A percentile compares a stretch with the other conserved stretches of the same genome.
Evolutionary conservation across 2,888 invertebrate species (phyloP).

Genomic region (Sesia bembeciformis): DNA sequence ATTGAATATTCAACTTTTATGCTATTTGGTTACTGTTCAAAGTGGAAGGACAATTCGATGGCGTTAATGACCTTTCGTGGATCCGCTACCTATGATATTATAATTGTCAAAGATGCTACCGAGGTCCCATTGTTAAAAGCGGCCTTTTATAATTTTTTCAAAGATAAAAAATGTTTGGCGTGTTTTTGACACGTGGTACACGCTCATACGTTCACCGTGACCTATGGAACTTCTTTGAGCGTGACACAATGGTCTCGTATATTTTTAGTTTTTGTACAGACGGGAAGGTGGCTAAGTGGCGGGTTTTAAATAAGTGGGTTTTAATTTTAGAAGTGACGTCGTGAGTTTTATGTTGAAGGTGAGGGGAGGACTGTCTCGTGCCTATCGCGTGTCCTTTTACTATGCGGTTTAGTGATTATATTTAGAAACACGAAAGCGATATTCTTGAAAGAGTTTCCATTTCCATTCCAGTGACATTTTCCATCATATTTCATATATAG

Average conservation of each 20-base stretch:
- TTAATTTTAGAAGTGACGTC: slow-evolving; percentile 71
- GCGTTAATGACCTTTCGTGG: slow-evolving; percentile 35
- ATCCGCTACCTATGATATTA: slow-evolving; percentile 49
- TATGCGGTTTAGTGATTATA: slow-evolving; percentile 29
- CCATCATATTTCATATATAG: slow-evolving; percentile 18
- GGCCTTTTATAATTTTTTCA: slow-evolving; percentile 70
- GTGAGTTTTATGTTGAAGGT: slow-evolving; percentile 43
- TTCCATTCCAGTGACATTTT: slow-evolving; percentile 11
- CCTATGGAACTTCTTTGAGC: slow-evolving; percentile 71
- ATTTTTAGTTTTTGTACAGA: slow-evolving; percentile 70
- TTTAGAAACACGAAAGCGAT: slow-evolving; percentile 22
- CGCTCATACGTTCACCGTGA: slow-evolving; percentile 60
- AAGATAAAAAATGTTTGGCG: slow-evolving; percentile 73
- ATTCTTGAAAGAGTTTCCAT: slow-evolving; percentile 1
- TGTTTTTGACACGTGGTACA: slow-evolving; percentile 71
- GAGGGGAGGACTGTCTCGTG: slow-evolving; percentile 67
- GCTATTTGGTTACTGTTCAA: slow-evolving; percentile 36
- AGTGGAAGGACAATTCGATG: slow-evolving; percentile 19
- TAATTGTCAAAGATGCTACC: slow-evolving; percentile 75
- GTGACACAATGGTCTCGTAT: slow-evolving; percentile 66
- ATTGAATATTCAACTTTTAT: slow-evolving; percentile 36
- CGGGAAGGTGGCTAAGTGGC: slow-evolving; percentile 72
- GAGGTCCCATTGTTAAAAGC: slow-evolving; percentile 62
- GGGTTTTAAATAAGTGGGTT: slow-evolving; percentile 68
- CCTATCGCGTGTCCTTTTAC: slow-evolving; percentile 57